A percentile compares a stretch with the other conserved stretches of the same genome.
These are phyloP conservation scores for Spinus pinus DNA, from an alignment of 2,797 vertebrate species.

Conservation along the genomic window DNA sequence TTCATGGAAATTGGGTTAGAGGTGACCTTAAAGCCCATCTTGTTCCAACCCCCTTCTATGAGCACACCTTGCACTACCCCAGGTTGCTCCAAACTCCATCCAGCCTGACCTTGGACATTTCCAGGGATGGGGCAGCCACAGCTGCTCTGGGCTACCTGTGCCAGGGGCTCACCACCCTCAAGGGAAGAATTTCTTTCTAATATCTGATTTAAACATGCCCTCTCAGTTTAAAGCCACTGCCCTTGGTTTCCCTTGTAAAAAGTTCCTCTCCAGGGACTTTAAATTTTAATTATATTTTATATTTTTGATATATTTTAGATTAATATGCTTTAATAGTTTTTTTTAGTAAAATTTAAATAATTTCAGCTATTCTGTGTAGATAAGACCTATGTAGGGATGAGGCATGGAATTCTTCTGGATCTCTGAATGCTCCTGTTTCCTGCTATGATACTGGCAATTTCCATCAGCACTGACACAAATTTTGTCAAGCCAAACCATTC, in stretches of 20 bases:
- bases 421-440: not conserved
- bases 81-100: not conserved
- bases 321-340: not conserved
- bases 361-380: not conserved
- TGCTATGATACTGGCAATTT: not conserved
- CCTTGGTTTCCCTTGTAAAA: not conserved
- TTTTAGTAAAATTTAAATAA: not conserved
- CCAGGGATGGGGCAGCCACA: not conserved
- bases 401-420: not conserved
- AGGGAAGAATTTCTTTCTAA: not conserved
- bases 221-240: not conserved
- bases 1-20: not conserved
- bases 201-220: not conserved
- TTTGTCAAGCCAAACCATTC: not conserved
- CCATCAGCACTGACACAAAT: not conserved
- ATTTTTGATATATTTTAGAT: not conserved
- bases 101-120: not conserved
- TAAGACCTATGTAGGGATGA: not conserved
- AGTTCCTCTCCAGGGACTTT: not conserved
- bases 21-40: not conserved
- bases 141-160: accelerated
- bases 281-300: not conserved
- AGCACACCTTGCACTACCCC: accelerated
- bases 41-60: not conserved
- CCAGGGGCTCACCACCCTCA: not conserved